A percentile compares a stretch with the other conserved stretches of the same genome.
Conservation (phyloP, 1,140 invertebrate genomes). For the Zaprionus camerounensis region DNA sequence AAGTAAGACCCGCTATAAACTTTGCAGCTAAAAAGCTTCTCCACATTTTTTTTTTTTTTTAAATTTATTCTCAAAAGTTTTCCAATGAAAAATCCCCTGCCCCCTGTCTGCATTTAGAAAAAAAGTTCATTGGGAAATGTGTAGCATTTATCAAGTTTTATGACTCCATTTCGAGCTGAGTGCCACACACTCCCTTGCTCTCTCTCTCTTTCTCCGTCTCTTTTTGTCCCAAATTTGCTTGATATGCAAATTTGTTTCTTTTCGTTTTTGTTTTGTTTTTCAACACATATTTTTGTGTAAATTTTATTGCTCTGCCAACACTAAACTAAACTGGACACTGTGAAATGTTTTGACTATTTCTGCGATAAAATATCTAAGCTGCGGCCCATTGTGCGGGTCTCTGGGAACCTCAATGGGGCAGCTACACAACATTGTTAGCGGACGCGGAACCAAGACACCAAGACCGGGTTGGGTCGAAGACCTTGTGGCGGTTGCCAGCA, state of each 20-base stretch:
- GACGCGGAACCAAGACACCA: slow-evolving; percentile 13
- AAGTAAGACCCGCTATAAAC: background rate
- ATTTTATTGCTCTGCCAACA: slow-evolving; percentile 64
- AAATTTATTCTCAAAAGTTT: slow-evolving; percentile 44
- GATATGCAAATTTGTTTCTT: slow-evolving; percentile 73
- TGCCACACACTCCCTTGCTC: background rate
- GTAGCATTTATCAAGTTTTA: slow-evolving; percentile 74
- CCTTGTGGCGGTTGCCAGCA: slow-evolving; percentile 56
- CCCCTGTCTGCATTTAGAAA: slow-evolving; percentile 38
- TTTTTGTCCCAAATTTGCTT: slow-evolving; percentile 50
- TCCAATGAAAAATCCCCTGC: background rate
- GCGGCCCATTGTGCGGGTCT: slow-evolving; percentile 68
- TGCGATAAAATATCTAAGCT: slow-evolving; percentile 62
- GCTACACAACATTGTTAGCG: slow-evolving; percentile 61
- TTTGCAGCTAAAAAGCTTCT: slow-evolving; percentile 43
- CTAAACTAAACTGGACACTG: slow-evolving; percentile 56
- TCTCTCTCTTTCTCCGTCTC: slow-evolving; percentile 1
- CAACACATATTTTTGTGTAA: slow-evolving; percentile 72
- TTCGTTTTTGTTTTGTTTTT: slow-evolving; percentile 64
- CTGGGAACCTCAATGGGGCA: slow-evolving; percentile 61
- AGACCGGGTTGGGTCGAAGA: slow-evolving; percentile 5
- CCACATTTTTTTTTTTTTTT: slow-evolving; percentile 61
- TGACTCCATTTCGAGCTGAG: slow-evolving; percentile 62
- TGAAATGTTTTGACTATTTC: slow-evolving; percentile 41
- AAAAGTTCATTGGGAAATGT: slow-evolving; percentile 55